These are phyloP conservation scores for Andrena fulva DNA, from an alignment of 2,888 invertebrate species.

Conservation along the genomic window DNA sequence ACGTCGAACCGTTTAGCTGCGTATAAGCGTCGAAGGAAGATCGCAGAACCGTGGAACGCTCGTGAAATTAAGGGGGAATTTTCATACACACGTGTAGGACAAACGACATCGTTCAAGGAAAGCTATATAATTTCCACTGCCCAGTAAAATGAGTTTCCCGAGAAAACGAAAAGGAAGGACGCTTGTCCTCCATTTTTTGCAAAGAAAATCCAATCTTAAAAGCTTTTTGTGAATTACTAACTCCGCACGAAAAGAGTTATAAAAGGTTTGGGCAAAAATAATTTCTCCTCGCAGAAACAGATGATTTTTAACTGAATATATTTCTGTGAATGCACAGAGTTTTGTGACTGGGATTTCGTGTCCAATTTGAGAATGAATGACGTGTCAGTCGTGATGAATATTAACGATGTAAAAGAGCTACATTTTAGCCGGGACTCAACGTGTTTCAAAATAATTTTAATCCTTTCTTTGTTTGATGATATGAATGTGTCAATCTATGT, in stretches of 20 bases:
- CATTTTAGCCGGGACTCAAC: not conserved
- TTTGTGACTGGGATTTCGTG: not conserved
- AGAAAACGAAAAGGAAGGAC: not conserved
- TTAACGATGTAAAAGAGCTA: not conserved
- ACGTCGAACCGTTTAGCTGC: constrained; percentile 7
- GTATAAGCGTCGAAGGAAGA: not conserved
- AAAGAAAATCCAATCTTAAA: constrained; percentile 20
- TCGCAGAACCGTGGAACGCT: not conserved
- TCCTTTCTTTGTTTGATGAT: not conserved
- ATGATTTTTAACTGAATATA: not conserved
- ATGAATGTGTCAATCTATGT: not conserved
- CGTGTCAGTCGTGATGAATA: not conserved
- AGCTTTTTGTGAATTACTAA: too few relatives aligned
- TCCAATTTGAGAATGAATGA: not conserved
- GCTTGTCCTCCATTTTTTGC: not conserved
- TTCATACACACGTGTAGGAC: not conserved
- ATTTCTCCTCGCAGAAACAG: not conserved
- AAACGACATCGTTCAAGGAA: not conserved
- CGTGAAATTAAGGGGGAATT: constrained; percentile 16
- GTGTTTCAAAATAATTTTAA: not conserved
- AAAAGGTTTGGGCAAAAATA: not conserved
- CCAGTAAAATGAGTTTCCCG: constrained; percentile 19
- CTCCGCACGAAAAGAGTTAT: not conserved
- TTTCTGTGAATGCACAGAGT: not conserved
- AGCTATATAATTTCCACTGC: constrained; percentile 28